Evolutionary conservation across 30 jellyfish, hydroid and myxozoan species (phyloP), one percentile per base, ranked within the genome.

Genomic region (Aurelia sp.): DNA sequence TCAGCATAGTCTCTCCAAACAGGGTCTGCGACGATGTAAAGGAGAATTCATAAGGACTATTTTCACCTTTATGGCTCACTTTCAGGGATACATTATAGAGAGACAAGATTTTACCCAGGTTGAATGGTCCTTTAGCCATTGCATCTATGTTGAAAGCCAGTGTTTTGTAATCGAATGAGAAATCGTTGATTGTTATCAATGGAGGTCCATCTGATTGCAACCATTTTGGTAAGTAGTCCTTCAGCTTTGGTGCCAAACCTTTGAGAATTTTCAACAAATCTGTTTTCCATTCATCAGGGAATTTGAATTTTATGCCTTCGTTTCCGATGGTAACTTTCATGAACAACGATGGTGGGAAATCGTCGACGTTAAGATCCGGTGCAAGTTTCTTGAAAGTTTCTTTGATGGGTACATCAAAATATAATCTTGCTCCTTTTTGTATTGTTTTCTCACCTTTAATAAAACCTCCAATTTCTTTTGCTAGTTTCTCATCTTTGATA

Each of bases 191-290:
- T 65, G 52, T 71, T 1, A 86, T 85, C 71, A 74, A 17, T n/a
- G 96, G 89, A 3, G 89, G 89, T 20, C 90, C 90, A 66, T 86
- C 96, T 20, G 85, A 64, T 21, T 74, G 66, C 79, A 86, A 61
- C 96, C 96, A 77, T 68, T 77, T 70, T 21, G 91, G 91, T 27
- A 89, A 51, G 21, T 30, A 37, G 21, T 89, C 97, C 50, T 84
- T 84, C 68, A 89, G 51, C 44, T 89, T 89, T 13, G 97, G 97
- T 18, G 91, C 86, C 17, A 89, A 44, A 11, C 96, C 97, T 71
- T 70, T 68, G 44, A 89, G 86, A 21, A 76, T 71, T 48, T 89
- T 67, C 76, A 89, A 22, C 87, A 89, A 48, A 68, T 82, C 94
- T 10, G 88, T 35, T 76, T 76, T 83, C 89, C 89, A 71, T 13